These are phyloP conservation scores for Meriones unguiculatus DNA, from an alignment of 2,113 vertebrate species.

Conservation along the genomic window DNA sequence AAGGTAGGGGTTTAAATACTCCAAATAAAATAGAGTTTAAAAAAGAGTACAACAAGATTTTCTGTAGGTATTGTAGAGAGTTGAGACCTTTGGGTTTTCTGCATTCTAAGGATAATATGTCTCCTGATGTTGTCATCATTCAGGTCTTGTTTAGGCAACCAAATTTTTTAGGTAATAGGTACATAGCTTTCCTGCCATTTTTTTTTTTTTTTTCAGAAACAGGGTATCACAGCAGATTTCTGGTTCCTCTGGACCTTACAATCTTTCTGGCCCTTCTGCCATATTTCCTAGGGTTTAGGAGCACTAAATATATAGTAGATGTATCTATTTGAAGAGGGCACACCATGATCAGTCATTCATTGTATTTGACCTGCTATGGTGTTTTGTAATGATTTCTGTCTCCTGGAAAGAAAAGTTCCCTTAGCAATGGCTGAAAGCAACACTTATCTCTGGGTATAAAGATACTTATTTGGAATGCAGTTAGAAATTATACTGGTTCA, in stretches of 20 bases:
- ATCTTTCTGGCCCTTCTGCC: background rate
- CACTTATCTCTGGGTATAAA: too few relatives aligned
- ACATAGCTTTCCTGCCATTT: background rate
- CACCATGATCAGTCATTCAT: background rate
- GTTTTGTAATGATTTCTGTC: background rate
- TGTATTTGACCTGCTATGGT: background rate
- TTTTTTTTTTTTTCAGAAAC: background rate
- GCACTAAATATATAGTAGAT: background rate
- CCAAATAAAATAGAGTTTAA: too few relatives aligned
- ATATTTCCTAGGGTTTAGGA: background rate
- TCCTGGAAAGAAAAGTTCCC: too few relatives aligned
- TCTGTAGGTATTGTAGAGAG: background rate
- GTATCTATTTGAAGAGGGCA: background rate
- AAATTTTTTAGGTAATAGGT: background rate
- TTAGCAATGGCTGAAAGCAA: too few relatives aligned
- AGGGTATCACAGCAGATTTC: background rate
- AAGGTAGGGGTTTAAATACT: too few relatives aligned
- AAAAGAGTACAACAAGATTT: too few relatives aligned
- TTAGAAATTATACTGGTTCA: background rate
- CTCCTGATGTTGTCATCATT: background rate
- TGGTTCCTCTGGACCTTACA: background rate
- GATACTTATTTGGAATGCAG: too few relatives aligned
- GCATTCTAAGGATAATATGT: background rate
- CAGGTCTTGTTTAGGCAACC: too few relatives aligned
- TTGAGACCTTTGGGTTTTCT: background rate